These are phyloP conservation scores for Chunga burmeisteri DNA, from an alignment of 2,113 vertebrate species.

Conservation along the genomic window DNA sequence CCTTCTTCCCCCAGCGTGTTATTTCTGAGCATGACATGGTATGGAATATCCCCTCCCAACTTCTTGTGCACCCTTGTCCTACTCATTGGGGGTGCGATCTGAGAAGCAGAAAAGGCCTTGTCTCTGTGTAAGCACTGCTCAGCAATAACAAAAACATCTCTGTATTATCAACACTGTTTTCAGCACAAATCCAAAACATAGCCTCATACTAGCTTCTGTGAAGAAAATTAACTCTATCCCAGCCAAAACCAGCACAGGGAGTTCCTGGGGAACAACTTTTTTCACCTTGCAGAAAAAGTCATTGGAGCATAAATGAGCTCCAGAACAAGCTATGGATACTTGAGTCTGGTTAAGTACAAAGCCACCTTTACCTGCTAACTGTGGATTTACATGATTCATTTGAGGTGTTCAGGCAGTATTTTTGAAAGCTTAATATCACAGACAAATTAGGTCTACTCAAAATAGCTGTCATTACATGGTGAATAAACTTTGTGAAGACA, in stretches of 20 bases:
- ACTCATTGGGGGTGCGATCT: not conserved
- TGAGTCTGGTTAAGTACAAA: not conserved
- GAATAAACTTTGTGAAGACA: not conserved
- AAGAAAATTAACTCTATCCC: not conserved
- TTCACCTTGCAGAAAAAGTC: not conserved
- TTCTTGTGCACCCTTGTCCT: not conserved
- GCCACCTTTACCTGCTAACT: fast-evolving
- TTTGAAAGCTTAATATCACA: not conserved
- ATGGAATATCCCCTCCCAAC: not conserved
- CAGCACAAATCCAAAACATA: not conserved
- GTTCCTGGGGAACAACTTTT: not conserved
- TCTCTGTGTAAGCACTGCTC: not conserved
- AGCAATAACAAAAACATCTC: not conserved
- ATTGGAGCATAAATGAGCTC: not conserved
- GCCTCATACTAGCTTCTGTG: not conserved
- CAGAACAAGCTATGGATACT: not conserved
- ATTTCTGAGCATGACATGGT: not conserved
- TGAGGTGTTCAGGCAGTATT: not conserved
- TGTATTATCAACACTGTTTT: not conserved
- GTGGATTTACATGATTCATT: not conserved
- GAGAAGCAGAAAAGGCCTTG: not conserved
- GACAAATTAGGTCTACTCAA: not conserved
- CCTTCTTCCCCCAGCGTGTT: not conserved
- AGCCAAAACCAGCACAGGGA: not conserved
- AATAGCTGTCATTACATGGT: not conserved